Conservation (phyloP, 1,140 invertebrate genomes). For the Lasaia peninsularis region DNA sequence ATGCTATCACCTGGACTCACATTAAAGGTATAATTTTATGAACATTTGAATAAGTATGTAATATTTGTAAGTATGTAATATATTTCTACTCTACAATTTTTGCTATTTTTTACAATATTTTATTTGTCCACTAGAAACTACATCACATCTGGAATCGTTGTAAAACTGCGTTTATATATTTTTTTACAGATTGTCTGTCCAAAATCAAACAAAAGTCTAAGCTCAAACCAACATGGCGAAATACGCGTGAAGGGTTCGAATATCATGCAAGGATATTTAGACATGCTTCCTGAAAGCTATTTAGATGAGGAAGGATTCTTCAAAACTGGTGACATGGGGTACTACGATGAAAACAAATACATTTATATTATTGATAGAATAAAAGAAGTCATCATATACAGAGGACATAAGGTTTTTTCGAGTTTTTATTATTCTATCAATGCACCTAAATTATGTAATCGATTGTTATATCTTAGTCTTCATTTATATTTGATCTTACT, state of each 20-base stretch:
- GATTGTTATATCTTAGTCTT: too few species aligned
- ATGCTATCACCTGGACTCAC: slow-evolving; percentile 44
- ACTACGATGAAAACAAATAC: slow-evolving; percentile 79
- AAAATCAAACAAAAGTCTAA: slow-evolving; percentile 75
- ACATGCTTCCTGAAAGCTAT: background rate
- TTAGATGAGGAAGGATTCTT: slow-evolving; percentile 80
- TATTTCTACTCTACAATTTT: too few species aligned
- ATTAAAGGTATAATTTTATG: slow-evolving; percentile 34
- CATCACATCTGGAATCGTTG: too few species aligned
- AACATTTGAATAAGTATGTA: background rate
- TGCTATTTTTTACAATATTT: too few species aligned
- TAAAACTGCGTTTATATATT: too few species aligned
- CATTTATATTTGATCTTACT: too few species aligned
- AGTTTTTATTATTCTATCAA: too few species aligned
- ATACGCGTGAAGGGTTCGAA: background rate
- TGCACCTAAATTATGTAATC: too few species aligned
- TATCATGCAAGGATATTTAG: slow-evolving; percentile 22
- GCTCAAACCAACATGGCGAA: slow-evolving; percentile 79
- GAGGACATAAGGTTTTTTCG: slow-evolving; percentile 21
- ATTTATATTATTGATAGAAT: slow-evolving; percentile 82
- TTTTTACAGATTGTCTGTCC: slow-evolving; percentile 72
- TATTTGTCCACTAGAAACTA: too few species aligned
- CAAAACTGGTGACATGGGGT: slow-evolving; percentile 83
- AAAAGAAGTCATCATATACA: slow-evolving; percentile 84
- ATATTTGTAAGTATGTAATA: too few species aligned